These are phyloP conservation scores for Sialis lutaria DNA, from an alignment of 2,888 invertebrate genomes.

Conservation along the genomic window DNA sequence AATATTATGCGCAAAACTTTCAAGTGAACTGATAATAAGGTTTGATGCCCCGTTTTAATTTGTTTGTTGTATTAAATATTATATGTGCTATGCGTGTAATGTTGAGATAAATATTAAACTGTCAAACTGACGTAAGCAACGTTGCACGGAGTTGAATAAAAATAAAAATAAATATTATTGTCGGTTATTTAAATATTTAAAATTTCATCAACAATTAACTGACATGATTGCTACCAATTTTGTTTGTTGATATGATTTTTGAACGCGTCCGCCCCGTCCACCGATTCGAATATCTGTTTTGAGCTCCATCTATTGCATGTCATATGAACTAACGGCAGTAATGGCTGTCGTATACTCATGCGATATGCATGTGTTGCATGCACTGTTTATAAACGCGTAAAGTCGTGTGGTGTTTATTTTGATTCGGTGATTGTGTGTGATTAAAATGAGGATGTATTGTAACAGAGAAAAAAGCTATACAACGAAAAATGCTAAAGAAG, in stretches of 20 bases:
- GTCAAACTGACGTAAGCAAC: not conserved
- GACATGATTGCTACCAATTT: no score
- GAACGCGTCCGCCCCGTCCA: slow-evolving; percentile 1
- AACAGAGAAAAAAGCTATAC: slow-evolving; percentile 56
- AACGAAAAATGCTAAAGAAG: slow-evolving; percentile 51
- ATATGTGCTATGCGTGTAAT: not conserved
- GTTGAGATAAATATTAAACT: not conserved
- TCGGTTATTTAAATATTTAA: no score
- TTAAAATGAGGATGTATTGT: slow-evolving; percentile 39
- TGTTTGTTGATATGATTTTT: not conserved
- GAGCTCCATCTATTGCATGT: slow-evolving; percentile 17
- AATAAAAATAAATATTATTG: no score
- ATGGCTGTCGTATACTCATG: slow-evolving; percentile 19
- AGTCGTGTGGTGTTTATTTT: slow-evolving; percentile 28
- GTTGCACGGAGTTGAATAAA: not conserved
- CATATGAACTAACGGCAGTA: slow-evolving; percentile 22
- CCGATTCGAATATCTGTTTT: slow-evolving; percentile 7
- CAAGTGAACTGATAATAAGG: no score
- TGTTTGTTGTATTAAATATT: no score
- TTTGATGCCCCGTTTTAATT: no score
- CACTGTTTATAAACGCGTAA: slow-evolving; percentile 11
- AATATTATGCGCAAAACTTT: no score
- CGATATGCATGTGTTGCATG: slow-evolving; percentile 3
- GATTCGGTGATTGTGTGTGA: slow-evolving; percentile 33
- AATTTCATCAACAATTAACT: no score